A percentile compares a stretch with the other conserved stretches of the same genome.
These are phyloP conservation scores for Embiotoca jacksoni DNA, from an alignment of 2,113 vertebrate species.

Conservation along the genomic window DNA sequence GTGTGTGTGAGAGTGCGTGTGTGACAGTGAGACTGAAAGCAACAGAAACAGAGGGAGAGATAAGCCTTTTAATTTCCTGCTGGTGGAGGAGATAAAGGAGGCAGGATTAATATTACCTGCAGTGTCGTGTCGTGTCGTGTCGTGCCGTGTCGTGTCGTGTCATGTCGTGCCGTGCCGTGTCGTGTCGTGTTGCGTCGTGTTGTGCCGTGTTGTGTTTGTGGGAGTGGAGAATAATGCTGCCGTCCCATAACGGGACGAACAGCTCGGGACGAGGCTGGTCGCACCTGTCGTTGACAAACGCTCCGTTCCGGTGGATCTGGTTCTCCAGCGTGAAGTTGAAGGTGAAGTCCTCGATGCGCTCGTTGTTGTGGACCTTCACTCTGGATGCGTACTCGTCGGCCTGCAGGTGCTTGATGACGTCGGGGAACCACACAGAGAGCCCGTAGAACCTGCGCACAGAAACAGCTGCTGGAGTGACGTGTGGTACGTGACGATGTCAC, in stretches of 20 bases:
- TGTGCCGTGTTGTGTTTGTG: slow-evolving; percentile 37
- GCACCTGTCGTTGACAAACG: slow-evolving; percentile 94
- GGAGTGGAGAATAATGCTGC: slow-evolving; percentile 45
- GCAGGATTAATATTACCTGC: slow-evolving; percentile 61
- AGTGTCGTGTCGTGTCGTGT: not conserved
- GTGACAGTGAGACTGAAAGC: slow-evolving; percentile 1
- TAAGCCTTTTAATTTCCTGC: slow-evolving; percentile 76
- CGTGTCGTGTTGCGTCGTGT: no score
- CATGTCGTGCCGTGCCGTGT: no score
- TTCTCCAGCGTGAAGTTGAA: slow-evolving; percentile 99
- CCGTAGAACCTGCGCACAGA: slow-evolving; percentile 91
- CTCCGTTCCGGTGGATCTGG: slow-evolving; percentile 93
- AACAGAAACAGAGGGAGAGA: slow-evolving; percentile 37
- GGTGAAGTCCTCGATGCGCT: slow-evolving; percentile 89
- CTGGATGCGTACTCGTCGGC: slow-evolving; percentile 91
- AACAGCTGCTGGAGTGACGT: not conserved
- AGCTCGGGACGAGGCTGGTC: not conserved
- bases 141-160: no score
- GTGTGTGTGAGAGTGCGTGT: slow-evolving; percentile 11
- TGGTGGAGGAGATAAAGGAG: slow-evolving; percentile 63
- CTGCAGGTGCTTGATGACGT: slow-evolving; percentile 98
- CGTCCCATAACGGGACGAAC: slow-evolving; percentile 27
- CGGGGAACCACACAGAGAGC: slow-evolving; percentile 98
- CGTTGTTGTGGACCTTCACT: slow-evolving; percentile 88
- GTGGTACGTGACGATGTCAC: not conserved